Conservation (phyloP, 2,888 invertebrate species). For the Acrocera orbiculus region DNA sequence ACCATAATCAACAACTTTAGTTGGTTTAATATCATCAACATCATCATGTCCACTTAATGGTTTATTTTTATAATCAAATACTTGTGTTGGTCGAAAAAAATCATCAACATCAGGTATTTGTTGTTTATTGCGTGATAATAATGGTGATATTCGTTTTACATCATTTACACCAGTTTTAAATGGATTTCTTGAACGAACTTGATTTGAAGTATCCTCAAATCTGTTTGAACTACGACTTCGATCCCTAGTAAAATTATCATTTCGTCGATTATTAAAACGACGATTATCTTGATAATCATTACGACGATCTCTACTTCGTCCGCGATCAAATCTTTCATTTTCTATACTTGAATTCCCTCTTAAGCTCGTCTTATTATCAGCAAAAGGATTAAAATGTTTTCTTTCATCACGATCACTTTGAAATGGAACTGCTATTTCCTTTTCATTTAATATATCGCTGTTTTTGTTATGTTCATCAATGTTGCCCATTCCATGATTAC, state of each 20-base stretch:
- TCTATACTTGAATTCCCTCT: no score
- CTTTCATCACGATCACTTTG: no score
- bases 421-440: no score
- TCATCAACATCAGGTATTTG: no score
- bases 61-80: slow-evolving; percentile 56
- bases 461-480: no score
- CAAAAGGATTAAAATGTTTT: no score
- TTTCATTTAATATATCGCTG: no score
- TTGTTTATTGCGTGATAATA: no score
- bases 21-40: slow-evolving; percentile 34
- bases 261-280: neutral
- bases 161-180: slow-evolving; percentile 2
- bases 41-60: slow-evolving; percentile 19
- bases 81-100: slow-evolving; percentile 39
- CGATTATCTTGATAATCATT: neutral
- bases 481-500: no score
- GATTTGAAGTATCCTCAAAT: neutral
- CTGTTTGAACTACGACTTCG: slow-evolving; percentile 5
- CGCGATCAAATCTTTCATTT: slow-evolving; percentile 4
- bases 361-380: no score
- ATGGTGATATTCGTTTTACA: neutral
- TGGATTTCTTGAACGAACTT: slow-evolving; percentile 6
- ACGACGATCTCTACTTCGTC: slow-evolving; percentile 1
- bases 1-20: slow-evolving; percentile 52
- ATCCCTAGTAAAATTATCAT: neutral